phyloP scores from a whole-genome alignment of 2,888 invertebrate species.

The Automeris io region DNA sequence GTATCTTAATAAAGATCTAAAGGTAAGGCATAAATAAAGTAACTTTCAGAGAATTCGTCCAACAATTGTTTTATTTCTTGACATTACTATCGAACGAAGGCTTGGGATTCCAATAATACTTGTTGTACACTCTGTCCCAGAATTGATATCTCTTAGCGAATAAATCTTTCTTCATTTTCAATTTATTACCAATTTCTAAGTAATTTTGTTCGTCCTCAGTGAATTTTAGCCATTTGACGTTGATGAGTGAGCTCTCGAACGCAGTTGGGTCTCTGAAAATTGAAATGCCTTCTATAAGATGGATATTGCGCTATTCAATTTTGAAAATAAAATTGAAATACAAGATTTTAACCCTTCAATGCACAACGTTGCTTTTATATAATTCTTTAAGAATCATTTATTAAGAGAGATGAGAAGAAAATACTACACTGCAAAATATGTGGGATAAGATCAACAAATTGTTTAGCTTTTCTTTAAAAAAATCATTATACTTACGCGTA shows the following conservation, averaged over 20 bases:
- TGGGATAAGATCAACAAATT: no score
- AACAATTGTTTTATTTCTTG: neutral
- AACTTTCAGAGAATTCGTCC: neutral
- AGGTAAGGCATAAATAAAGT: neutral
- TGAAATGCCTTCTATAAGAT: constrained; percentile 4
- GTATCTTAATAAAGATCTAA: neutral
- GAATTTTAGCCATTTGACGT: constrained; percentile 48
- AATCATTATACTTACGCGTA: constrained; percentile 45
- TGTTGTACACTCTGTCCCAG: constrained; percentile 55
- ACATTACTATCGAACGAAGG: constrained; percentile 14
- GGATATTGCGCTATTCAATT: no score
- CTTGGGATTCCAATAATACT: constrained; percentile 51
- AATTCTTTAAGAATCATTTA: no score
- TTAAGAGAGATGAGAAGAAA: no score
- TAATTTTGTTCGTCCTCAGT: constrained; percentile 43
- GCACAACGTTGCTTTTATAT: no score
- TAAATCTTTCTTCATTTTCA: constrained; percentile 40
- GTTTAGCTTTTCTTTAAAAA: no score
- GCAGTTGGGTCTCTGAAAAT: constrained; percentile 58
- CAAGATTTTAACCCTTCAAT: no score
- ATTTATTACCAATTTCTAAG: constrained; percentile 42
- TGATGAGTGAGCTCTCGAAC: constrained; percentile 46
- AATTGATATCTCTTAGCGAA: constrained; percentile 42
- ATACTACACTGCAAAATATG: no score
- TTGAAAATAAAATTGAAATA: no score